Base-by-base conservation (phyloP, 2,113 vertebrate species). In the Poeciliopsis occidentalis region DNA sequence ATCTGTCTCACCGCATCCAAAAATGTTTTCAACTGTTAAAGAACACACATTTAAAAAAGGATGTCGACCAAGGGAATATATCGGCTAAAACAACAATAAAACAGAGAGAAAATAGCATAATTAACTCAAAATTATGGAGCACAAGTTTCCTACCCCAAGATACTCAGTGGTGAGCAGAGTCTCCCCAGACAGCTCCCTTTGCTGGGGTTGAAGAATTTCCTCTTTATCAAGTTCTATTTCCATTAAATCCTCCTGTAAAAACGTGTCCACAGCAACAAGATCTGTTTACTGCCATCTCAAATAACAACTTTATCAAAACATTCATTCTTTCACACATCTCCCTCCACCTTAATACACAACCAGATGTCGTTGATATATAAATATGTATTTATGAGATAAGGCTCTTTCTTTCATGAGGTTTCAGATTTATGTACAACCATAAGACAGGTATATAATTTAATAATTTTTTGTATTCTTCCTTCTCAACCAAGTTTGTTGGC, bases 161-260 rank as follows among this genome's bases (percentile, higher is more conserved):
- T 99, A 99, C 80, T 99, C 97, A 0, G 96, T 96, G 57, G 97
- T 99, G 76, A 99, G 95, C 64, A 99, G 94, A 73, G 95, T 95
- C 92, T 99, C 98, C 32, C 98, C 98, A 2, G 93, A 93, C 64
- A 99, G 95, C 29, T 99, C 98, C 34, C 96, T 95, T 2, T 94
- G 89, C 69, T 97, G 96, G 30, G 96, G 95, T 0, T 97, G 94
- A 39, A 99, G 91, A 70, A 95, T 84, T 74, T 99, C 98, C 4
- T 97, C 96, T 89, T 95, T 96, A 89, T 99, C 96, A 73, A 97
- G 88, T 64, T 98, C 96, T 0, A 94, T 91, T 71, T 99, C 97
- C 94, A 98, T 93, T 61, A 94, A 86, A 81, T 98, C 95, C 22
- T 92, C 95, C 88, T 98, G 94, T 84, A 85, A 65, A 2, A 70